Base-by-base conservation (phyloP, 2,113 vertebrate genomes). In the Fregata magnificens region DNA sequence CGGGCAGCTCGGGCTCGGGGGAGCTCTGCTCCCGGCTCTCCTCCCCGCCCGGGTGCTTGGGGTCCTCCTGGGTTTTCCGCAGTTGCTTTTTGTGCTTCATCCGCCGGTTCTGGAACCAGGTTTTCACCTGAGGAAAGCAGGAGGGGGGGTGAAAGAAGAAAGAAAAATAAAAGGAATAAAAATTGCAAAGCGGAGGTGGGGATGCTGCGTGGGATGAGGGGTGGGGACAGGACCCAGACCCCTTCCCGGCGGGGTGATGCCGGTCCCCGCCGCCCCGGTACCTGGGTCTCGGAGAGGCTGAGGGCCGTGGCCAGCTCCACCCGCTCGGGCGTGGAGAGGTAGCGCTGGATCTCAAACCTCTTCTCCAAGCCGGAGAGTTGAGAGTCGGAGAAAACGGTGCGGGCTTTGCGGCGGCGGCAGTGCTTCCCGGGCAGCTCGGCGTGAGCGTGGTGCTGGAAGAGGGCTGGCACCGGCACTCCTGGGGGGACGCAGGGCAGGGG, bases 51-150 rank as follows among this genome's bases (percentile, higher is more conserved):
- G 98, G 95, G 1, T 82, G 97, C 94, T 99, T 99, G 78, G 99
- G 98, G 40, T 99, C 99, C 49, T 99, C 99, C 92, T 99, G 99
- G n/a, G 97, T 99, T 91, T 99, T 99, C 91, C 99, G 86, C 97
- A 99, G 97, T 97, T 99, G 99, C 82, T 99, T 99, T 98, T 99
- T 99, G 95, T 99, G 99, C 97, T 99, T 99, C 99, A 99, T 99
- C 59, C 99, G 98, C 34, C 99, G 98, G 94, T 99, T 99, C 98
- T 99, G 99, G 97, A 99, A 99, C 99, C 99, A 99, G 62, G 99
- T 99, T 96, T 99, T 99, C 94, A 99, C 99, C 97, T 99, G 97
- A 3, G 38, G 34, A 61, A 29, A 47, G 52, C 9, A 17, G 22
- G 18, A 25, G 42, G 16, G 16, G 11, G 56, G 42, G 55, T 69